Base-by-base conservation (phyloP, 23 tunicate genomes). In the Clavelina lepadiformis region DNA sequence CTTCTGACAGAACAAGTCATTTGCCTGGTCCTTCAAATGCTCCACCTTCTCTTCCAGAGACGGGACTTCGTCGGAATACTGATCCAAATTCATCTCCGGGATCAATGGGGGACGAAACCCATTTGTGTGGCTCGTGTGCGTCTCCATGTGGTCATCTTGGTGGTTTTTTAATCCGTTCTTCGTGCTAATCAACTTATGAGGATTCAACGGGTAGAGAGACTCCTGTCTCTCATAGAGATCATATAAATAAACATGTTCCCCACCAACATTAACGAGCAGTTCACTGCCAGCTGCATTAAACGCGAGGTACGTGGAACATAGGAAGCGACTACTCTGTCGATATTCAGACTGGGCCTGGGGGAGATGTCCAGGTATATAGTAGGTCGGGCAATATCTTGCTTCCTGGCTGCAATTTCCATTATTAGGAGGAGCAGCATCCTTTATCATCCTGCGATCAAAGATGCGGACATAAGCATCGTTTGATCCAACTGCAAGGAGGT, bases 171-270 rank as follows among this genome's bases (percentile, higher is more conserved):
- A 22, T 18, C 67, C 61, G 35, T 44, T 65, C 46, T 46, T 27
- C 2, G 47, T 19, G 20, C 20, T 41, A n/a, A n/a, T n/a, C n/a
- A n/a, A n/a, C 38, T 36, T 37, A 30, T 45, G 32, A 33, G 61
- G 61, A 30, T 57, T 67, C 5, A 7, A 38, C 7, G 19, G 41
- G 36, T 54, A 69, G 33, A 80, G 15, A 37, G 83, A 63, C 26
- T 81, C 35, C 29, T 57, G 53, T 52, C 38, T 72, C 61, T 61
- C 35, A 50, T 81, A 33, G 25, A 91, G 52, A 53, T 91, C 86
- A 61, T 75, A 91, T 34, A 91, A 59, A 46, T 91, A 91, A 7
- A 91, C 72, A 46, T 91, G 92, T 61, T 91, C 98, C 27, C 77
- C 76, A 21, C 98, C 98, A 13, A 91, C 62, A 67, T 91, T 91